Evolutionary conservation across 2,113 vertebrate species (phyloP), one percentile per base, ranked within the genome.

Genomic region (Antennarius striatus): DNA sequence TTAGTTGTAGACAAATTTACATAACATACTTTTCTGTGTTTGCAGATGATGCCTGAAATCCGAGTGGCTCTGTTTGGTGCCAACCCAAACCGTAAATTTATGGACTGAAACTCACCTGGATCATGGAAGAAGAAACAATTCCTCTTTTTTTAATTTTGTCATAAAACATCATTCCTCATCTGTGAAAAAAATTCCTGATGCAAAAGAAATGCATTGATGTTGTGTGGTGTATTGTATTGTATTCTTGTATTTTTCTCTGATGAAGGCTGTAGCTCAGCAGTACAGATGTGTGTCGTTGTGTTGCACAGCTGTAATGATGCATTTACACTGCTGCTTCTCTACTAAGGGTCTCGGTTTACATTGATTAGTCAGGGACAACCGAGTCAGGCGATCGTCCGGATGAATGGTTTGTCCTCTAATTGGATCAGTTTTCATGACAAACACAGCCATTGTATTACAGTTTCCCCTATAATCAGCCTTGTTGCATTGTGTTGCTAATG

Each of bases 21-120:
- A 10, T 36, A 17, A 32, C 10, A 3, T 11, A 42, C 73, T 42
- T 75, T 7, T 65, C 10, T 71, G 49, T 87, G 56, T 87, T 74
- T 64, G 68, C 92, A 99, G 98, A 99, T 99, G 98, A 98, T 98
- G 96, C 98, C 98, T 68, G 96, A 98, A 79, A 94, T 99, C 69
- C 91, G 98, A 79, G 95, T 96, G 84, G 91, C 94, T 77, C 94
- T 99, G 76, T 99, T 99, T 29, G 98, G 98, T 71, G 93, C 92
- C 79, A 99, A 99, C 85, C 93, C 90, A 71, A 99, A 98, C 87
- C 94, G 96, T 88, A 99, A 96, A 86, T 99, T 99, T 82, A 22
- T 98, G 95, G 98, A 99, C 86, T 99, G 88, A 95, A 71, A 36
- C 32, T 43, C 5, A 10, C 42, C 65, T 58, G 16, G 0, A 22